Conservation (phyloP, 2,888 invertebrate species). For the Drosophila stalkeri region DNA sequence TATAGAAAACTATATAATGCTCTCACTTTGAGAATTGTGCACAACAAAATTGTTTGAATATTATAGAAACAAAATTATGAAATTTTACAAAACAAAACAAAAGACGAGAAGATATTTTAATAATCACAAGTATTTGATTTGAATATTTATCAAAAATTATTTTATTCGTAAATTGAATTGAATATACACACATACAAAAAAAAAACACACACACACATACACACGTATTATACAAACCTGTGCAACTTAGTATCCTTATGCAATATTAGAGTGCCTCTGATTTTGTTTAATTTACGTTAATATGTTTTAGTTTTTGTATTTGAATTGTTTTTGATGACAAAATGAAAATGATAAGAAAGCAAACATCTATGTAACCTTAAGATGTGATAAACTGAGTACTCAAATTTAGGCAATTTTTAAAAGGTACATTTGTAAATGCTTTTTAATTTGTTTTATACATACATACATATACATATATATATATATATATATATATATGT, state of each 20-base stretch:
- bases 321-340: constrained; percentile 33
- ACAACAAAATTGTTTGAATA: constrained; percentile 49
- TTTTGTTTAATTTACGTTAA: constrained; percentile 63
- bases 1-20: constrained; percentile 61
- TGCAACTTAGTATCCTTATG: constrained; percentile 82
- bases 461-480: constrained; percentile 10
- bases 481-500: constrained; percentile 31
- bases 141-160: constrained; percentile 35
- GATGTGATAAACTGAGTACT: constrained; percentile 78
- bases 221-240: constrained; percentile 64
- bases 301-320: constrained; percentile 44
- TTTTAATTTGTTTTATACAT: constrained; percentile 69
- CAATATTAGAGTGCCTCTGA: constrained; percentile 84
- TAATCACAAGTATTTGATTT: constrained; percentile 55
- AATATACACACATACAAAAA: constrained; percentile 18
- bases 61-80: constrained; percentile 52
- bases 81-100: constrained; percentile 57
- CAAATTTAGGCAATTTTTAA: constrained; percentile 79
- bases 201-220: constrained; percentile 20
- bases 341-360: constrained; percentile 12
- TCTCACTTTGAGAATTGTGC: constrained; percentile 54
- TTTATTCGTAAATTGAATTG: constrained; percentile 27
- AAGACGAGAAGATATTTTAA: constrained; percentile 11
- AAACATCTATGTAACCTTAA: constrained; percentile 70
- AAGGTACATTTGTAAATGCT: constrained; percentile 71